Conservation (phyloP, 2,113 vertebrate species). For the Notiomystis cincta region DNA sequence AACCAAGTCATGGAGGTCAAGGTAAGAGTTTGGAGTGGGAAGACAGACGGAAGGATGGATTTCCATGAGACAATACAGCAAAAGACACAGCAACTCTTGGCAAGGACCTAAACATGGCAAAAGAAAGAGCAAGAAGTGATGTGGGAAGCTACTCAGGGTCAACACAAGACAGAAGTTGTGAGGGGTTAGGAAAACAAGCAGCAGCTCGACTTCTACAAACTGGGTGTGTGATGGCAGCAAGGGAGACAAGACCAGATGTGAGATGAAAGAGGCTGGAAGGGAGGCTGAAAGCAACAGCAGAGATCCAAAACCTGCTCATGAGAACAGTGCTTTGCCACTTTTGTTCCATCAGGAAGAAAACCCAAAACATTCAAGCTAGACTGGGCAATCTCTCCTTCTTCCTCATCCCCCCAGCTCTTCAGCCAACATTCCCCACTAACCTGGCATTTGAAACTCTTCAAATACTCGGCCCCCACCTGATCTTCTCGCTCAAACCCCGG, state of each 20-base stretch:
- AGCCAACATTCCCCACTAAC: constrained; percentile 59
- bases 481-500: constrained; percentile 97
- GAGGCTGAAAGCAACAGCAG: background rate
- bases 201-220: background rate
- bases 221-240: background rate
- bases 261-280: background rate
- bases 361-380: background rate
- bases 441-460: constrained; percentile 82
- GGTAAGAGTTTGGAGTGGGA: background rate
- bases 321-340: background rate
- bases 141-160: background rate
- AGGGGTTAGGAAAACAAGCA: background rate
- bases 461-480: constrained; percentile 85
- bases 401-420: constrained; percentile 12
- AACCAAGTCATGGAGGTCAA: background rate
- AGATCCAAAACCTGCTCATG: background rate
- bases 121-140: background rate
- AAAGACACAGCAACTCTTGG: background rate
- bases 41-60: constrained; percentile 4
- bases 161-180: constrained; percentile 3
- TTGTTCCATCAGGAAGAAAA: background rate
- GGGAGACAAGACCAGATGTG: background rate
- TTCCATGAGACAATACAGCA: background rate
- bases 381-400: background rate
- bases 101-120: background rate